Evolutionary conservation across 1,140 invertebrate genomes (phyloP).

Genomic region (Babylonia areolata): DNA sequence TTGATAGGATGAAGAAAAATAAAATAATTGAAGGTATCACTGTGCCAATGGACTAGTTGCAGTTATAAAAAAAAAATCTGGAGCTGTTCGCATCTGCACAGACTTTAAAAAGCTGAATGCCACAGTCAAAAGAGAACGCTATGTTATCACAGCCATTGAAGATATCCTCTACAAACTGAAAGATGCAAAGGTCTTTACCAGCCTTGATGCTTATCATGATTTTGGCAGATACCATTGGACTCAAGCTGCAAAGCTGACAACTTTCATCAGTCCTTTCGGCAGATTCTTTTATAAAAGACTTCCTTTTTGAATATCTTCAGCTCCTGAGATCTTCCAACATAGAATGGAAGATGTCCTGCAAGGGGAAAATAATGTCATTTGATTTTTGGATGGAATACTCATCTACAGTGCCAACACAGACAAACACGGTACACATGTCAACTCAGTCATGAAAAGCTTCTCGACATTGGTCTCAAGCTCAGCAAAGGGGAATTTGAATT

Average conservation of each 20-base stretch:
- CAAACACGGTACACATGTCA: slow-evolving; percentile 48
- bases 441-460: slow-evolving; percentile 39
- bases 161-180: too few relatives aligned
- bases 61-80: too few relatives aligned
- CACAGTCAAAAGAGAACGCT: too few relatives aligned
- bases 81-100: too few relatives aligned
- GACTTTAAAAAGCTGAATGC: too few relatives aligned
- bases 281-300: slow-evolving; percentile 40
- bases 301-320: slow-evolving; percentile 48
- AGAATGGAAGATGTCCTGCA: slow-evolving; percentile 40
- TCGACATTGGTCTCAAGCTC: neutral
- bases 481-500: slow-evolving; percentile 28
- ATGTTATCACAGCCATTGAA: too few relatives aligned
- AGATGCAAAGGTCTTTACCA: too few relatives aligned
- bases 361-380: slow-evolving; percentile 29
- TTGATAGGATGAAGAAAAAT: too few relatives aligned
- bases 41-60: too few relatives aligned
- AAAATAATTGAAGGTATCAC: too few relatives aligned
- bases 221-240: too few relatives aligned
- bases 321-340: slow-evolving; percentile 45
- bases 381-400: slow-evolving; percentile 48
- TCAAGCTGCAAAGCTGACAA: slow-evolving; percentile 84
- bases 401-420: slow-evolving; percentile 38
- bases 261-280: slow-evolving; percentile 77
- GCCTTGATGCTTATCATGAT: too few relatives aligned